Conservation (phyloP, 2,888 invertebrate species). For the Caenorhabditis sp. region DNA sequence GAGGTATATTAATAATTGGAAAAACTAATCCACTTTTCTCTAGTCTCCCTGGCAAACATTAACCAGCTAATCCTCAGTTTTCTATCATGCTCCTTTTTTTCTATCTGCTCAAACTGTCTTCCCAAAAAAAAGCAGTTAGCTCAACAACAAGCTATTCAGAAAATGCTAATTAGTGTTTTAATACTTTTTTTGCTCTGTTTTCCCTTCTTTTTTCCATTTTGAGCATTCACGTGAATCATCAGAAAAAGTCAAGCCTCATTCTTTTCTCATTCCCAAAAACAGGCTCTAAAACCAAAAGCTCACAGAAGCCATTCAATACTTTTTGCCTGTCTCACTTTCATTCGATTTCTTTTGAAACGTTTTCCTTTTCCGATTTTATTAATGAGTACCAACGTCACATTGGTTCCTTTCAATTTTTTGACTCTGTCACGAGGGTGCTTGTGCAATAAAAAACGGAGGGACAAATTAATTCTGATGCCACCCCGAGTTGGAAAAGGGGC, state of each 20-base stretch:
- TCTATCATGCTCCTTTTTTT: background rate
- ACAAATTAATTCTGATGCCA: slow-evolving; percentile 59
- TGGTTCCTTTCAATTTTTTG: background rate
- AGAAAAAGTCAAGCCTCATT: too few relatives aligned
- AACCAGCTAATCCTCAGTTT: slow-evolving; percentile 2
- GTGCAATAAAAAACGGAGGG: slow-evolving; percentile 38
- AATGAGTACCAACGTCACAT: slow-evolving; percentile 30
- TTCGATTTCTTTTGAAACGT: background rate
- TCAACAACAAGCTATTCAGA: slow-evolving; percentile 10
- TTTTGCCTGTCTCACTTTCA: background rate
- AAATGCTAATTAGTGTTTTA: slow-evolving; percentile 40
- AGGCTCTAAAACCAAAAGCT: background rate
- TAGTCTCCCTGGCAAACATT: slow-evolving; percentile 1
- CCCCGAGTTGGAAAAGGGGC: slow-evolving; percentile 6
- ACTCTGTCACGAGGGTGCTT: slow-evolving; percentile 29
- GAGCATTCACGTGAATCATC: too few relatives aligned
- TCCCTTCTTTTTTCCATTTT: background rate
- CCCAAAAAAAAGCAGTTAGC: background rate
- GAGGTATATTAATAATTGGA: background rate
- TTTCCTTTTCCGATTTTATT: slow-evolving; percentile 22
- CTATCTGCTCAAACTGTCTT: slow-evolving; percentile 2
- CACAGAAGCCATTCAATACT: background rate
- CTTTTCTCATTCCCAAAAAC: background rate
- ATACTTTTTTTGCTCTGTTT: slow-evolving; percentile 10
- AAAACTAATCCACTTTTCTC: slow-evolving; percentile 6